Base-by-base conservation (phyloP, 2,113 vertebrate genomes). In the Scomber scombrus region DNA sequence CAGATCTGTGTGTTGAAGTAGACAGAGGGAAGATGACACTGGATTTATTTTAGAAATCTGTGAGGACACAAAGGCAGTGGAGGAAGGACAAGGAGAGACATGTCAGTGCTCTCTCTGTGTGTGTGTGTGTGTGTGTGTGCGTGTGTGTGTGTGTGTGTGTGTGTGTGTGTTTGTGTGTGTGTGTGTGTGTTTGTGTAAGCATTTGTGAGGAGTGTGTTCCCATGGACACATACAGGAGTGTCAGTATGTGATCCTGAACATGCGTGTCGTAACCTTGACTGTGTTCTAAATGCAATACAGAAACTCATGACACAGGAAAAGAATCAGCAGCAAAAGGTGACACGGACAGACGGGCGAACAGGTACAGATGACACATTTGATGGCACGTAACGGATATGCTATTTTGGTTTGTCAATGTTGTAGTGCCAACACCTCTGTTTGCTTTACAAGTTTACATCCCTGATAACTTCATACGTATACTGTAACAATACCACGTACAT, bases 31-130 rank as follows among this genome's bases (percentile, higher is more conserved):
- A 81, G 84, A 84, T 3, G 72, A 90, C 87, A 78, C 83, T 78
- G 16, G 64, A 58, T 86, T 84, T 87, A 84, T 89, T 89, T 92
- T 85, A 67, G 85, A 87, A 78, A 77, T 81, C 79, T 47, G 78
- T 26, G 71, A 81, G 82, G 81, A 77, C 79, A 82, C 45, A 70
- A 50, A 34, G 57, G 13, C 45, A 82, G 29, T n/a, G 55, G 18
- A 70, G 71, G 4, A 66, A 71, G 69, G 67, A 81, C 68, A 75
- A 71, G 75, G 79, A 74, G 76, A 83, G 71, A 78, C 50, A 46
- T 69, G 26, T 62, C 14, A 18, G 23, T 72, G 21, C 63, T 31
- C 40, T 16, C 23, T 8, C 15, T 56, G 52, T 23, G 46, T 26
- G 2, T 61, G 1, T n/a, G 61, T 50, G 47, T 63, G 54, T 71